Evolutionary conservation across 2,797 vertebrate species (phyloP), one percentile per base, ranked within the genome.

Genomic region (Protonibea diacanthus): DNA sequence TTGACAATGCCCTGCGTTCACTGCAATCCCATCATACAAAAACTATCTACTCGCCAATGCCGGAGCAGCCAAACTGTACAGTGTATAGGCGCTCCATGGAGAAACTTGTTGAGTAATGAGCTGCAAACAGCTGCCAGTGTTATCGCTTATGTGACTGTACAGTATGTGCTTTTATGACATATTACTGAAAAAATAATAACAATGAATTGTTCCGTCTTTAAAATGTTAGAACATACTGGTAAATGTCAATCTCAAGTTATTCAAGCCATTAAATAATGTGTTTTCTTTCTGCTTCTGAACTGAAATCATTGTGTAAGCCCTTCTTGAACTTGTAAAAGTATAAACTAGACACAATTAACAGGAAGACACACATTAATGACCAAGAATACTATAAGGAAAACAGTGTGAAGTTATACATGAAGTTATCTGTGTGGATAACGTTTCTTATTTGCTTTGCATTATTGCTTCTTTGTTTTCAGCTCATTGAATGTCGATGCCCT

Each of bases 11-110:
- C 84, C 83, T 45, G 53, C 63, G 76, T 71, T 77, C 58, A 85
- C 79, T 86, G 69, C 68, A 79, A 88, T 88, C n/a, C 13, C 78
- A 84, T 82, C 80, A 84, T 61, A 78, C 65, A 72, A 80, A 81
- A 79, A 76, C 72, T 56, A 74, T 87, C 89, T 64, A 84, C 52
- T 56, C 48, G 48, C 27, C 42, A 77, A 61, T 48, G 80, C 55
- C 42, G 21, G 56, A 79, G 71, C 60, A 61, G 72, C 63, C 66
- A 80, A 84, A 74, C 61, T 33, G 74, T 33, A 33, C 63, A 77
- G 61, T 33, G 78, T 47, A 63, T 0, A 57, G 49, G 42, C 65
- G 42, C 60, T 78, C 40, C 59, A 74, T 38, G n/a, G 38, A 77
- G 73, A 74, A 71, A 60, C 56, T 40, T 71, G 53, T 72, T 73